Conservation (phyloP, 2,888 invertebrate species). For the Eugnorisma glareosa region DNA sequence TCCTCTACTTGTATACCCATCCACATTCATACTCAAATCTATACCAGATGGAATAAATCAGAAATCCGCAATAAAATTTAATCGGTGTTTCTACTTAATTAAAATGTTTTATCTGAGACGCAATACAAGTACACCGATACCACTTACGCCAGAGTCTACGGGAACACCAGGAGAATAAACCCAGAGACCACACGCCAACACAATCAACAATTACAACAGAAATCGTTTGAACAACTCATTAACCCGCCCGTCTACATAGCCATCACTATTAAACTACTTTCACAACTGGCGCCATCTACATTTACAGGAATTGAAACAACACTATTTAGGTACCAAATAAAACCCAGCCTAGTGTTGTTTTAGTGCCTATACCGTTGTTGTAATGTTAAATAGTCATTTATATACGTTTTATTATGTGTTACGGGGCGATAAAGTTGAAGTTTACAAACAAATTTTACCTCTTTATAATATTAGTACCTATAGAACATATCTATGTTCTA, state of each 20-base stretch:
- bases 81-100: background rate
- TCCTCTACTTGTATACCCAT: too few relatives aligned
- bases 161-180: background rate
- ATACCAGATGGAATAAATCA: too few relatives aligned
- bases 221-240: slow-evolving; percentile 7
- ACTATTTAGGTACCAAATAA: slow-evolving; percentile 67
- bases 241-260: slow-evolving; percentile 61
- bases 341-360: slow-evolving; percentile 66
- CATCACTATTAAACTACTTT: slow-evolving; percentile 66
- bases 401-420: slow-evolving; percentile 55
- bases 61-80: background rate
- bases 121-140: background rate
- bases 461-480: too few relatives aligned
- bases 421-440: slow-evolving; percentile 55
- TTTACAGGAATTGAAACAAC: slow-evolving; percentile 64
- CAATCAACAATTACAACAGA: slow-evolving; percentile 39
- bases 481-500: too few relatives aligned
- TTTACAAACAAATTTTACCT: too few relatives aligned
- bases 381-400: slow-evolving; percentile 64
- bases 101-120: background rate
- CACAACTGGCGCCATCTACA: slow-evolving; percentile 70
- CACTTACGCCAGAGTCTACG: background rate
- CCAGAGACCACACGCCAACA: slow-evolving; percentile 22
- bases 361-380: slow-evolving; percentile 64
- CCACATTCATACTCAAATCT: too few relatives aligned